Evolutionary conservation across 2,797 vertebrate species (phyloP).

Genomic region (Myotis myotis): DNA sequence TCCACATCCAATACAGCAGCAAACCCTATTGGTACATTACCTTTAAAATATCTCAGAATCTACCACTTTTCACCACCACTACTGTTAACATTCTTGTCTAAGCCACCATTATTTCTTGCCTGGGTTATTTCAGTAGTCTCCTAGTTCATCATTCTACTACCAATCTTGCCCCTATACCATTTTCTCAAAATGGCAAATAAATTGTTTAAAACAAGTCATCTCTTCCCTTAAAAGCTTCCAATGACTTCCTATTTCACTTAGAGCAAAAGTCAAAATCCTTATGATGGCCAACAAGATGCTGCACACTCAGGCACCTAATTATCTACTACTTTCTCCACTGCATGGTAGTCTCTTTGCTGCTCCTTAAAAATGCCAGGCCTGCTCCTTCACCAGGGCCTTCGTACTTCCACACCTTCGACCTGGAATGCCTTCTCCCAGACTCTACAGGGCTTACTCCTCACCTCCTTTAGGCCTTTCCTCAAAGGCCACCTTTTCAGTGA

Average conservation of each 20-base stretch:
- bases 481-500: not conserved
- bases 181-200: not conserved
- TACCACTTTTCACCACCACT: not conserved
- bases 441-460: not conserved
- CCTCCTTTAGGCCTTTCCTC: not conserved
- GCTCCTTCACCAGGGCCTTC: not conserved
- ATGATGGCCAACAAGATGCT: not conserved
- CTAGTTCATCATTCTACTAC: not conserved
- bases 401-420: not conserved
- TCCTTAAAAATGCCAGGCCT: not conserved
- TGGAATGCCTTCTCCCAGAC: not conserved
- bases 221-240: not conserved
- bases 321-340: not conserved
- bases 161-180: not conserved
- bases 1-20: not conserved
- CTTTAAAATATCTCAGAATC: not conserved
- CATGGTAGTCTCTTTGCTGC: not conserved
- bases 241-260: not conserved
- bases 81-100: not conserved
- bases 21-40: not conserved
- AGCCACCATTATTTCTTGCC: not conserved
- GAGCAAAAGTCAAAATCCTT: not conserved
- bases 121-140: not conserved
- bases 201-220: not conserved
- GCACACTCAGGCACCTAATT: fast-evolving